Base-by-base conservation (phyloP, 2,113 vertebrate genomes). In the Rhegmatorhina hoffmannsi region DNA sequence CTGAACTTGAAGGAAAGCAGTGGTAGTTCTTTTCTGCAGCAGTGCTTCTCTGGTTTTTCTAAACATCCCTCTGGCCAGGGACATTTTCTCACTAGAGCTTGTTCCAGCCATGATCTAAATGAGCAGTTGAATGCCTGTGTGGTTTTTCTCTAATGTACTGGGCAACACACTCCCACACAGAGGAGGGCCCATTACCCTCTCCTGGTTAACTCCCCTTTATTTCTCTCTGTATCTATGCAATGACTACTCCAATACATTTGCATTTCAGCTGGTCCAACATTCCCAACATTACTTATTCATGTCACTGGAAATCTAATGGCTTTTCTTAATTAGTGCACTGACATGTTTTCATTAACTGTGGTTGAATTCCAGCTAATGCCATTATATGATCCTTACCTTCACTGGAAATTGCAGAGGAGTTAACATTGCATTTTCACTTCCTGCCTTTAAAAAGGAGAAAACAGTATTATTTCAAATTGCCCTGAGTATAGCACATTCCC, bases 391-490 rank as follows among this genome's bases (percentile, higher is more conserved):
- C 44, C 13, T 26, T 68, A 60, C 60, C 44, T 89, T 81, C 52
- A 20, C 58, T 64, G 28, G 69, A 25, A 93, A 40, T 70, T 72
- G 34, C 83, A 82, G 46, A 7, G 33, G 46, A 78, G 80, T 60
- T 69, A 69, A 86, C 34, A 62, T 1, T 73, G 36, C 34, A 38
- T 95, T 93, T 94, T 92, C 53, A 53, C 52, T 87, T 94, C 80
- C 92, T 60, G 69, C 23, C 64, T 84, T 68, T 89, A 84, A 70
- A 89, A 94, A 75, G 50, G 36, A 90, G 68, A 86, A 18, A 77
- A 85, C 49, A 44, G 49, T 10, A 63, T 69, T 93, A 63, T 92
- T 97, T 83, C 58, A 86, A 88, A 80, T 83, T 77, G 50, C 24
- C 62, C 76, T 47, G 55, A 55, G 17, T 56, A 21, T 33, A 88